A percentile compares a stretch with the other conserved stretches of the same genome.
Evolutionary conservation across 2,888 invertebrate species (phyloP).

Genomic region (Trichopoda pennipes): DNA sequence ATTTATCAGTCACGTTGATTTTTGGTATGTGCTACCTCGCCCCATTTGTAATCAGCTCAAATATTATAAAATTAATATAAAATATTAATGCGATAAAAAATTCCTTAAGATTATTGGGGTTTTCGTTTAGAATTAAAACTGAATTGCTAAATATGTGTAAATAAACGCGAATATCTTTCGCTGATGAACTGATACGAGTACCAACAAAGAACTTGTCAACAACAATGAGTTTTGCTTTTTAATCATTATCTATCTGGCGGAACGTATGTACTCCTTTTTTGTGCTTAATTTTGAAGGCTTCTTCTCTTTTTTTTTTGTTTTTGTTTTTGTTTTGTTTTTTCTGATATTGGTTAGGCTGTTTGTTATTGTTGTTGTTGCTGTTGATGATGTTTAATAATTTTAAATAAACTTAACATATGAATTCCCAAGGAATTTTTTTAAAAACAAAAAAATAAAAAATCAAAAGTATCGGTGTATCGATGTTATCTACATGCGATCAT

Average conservation of each 20-base stretch:
- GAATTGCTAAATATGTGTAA: constrained; percentile 68
- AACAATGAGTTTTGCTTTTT: constrained; percentile 53
- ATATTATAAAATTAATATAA: constrained; percentile 45
- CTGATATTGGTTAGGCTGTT: not conserved
- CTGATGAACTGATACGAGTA: constrained; percentile 53
- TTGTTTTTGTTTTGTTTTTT: not conserved
- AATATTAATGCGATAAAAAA: constrained; percentile 60
- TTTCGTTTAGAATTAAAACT: constrained; percentile 69
- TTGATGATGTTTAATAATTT: constrained; percentile 52
- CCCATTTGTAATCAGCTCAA: constrained; percentile 57
- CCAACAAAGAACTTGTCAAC: constrained; percentile 62
- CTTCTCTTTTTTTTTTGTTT: not conserved
- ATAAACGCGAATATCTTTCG: constrained; percentile 64
- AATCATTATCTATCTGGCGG: constrained; percentile 30
- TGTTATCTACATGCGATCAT: constrained; percentile 1
- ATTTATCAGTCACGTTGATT: constrained; percentile 69
- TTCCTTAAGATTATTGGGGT: constrained; percentile 66
- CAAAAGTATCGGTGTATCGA: constrained; percentile 21
- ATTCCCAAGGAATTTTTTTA: constrained; percentile 57
- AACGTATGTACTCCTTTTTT: constrained; percentile 7
- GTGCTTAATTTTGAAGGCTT: not conserved
- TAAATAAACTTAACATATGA: constrained; percentile 54
- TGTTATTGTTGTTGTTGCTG: not conserved
- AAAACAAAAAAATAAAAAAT: not conserved
- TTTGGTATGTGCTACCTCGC: constrained; percentile 68